Base-by-base conservation (phyloP, 2,113 vertebrate genomes). In the Copsychus sechellarum region DNA sequence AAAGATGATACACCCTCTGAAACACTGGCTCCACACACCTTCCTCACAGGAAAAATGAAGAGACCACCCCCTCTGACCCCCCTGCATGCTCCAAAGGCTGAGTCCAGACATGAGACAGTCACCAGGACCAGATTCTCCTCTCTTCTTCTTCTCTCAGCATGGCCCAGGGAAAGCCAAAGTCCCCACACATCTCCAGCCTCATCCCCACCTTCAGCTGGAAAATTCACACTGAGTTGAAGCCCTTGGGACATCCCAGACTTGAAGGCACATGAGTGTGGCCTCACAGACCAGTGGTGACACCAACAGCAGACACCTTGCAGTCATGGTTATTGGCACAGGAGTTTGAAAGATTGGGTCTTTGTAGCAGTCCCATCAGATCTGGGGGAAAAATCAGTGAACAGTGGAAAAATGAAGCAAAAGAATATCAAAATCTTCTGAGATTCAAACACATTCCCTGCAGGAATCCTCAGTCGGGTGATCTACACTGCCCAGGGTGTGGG, bases 391-490 rank as follows among this genome's bases (percentile, higher is more conserved):
- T 1, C 12, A 45, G 3, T 7, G 8, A 34, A 24, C 7, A 12
- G 14, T 1, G 0, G 33, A 45, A 65, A 48, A 2, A 1, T 36
- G 31, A 72, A 51, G 14, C 17, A 42, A 62, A 78, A 83, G 38
- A 8, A 0, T 24, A 50, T 26, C 2, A 0, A 56, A 72, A 28
- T 40, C 14, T 45, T 14, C 6, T 4, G 24, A 29, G 51, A 51
- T 58, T 72, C 34, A 57, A 23, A 48, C 3, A 2, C 0, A 0
- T 58, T 51, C 60, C 25, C 23, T 22, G 47, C 12, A 42, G 71
- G 42, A 54, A 29, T 19, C 4, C 33, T 43, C 7, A 6, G 26
- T 0, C 0, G 0, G 42, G 53, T 1, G 3, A 17, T 9, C 14
- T 22, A 20, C n/a, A 2, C 22, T 5, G 19, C 29, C 33, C 0